Evolutionary conservation across 2,113 vertebrate genomes (phyloP), one percentile per base, ranked within the genome.

Genomic region (Brachyhypopomus gauderio): DNA sequence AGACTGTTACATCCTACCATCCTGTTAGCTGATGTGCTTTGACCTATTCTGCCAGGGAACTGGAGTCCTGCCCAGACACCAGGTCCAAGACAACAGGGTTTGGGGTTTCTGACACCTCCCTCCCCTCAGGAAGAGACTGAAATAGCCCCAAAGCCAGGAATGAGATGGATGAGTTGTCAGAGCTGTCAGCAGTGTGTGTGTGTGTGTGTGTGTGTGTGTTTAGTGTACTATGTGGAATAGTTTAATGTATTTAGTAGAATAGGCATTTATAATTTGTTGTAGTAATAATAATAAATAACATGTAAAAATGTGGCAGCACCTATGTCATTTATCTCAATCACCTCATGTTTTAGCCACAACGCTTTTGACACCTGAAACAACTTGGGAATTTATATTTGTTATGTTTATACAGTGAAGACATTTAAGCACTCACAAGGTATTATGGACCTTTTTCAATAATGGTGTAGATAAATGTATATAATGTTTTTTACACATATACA

Each of bases 101-200:
- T 70, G 73, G 67, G 63, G 58, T 70, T 75, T 81, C 80, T 75
- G 38, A 76, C 67, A 74, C 80, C 80, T 76, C 64, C 19, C 16
- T 81, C 38, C 45, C 80, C 75, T 36, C 72, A 81, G 80, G 80
- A 81, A 81, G 73, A 58, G 72, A 81, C 62, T 34, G 66, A 74
- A 81, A 81, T 81, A 81, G 73, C 73, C 75, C 72, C 59, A 73
- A 66, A 60, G 0, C 22, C 69, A 73, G 75, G 72, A 81, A 81
- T 81, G 71, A 81, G 72, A 67, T 22, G 25, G 34, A 60, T 75
- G 72, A 76, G 73, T 67, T 64, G 56, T 76, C 72, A 55, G 80
- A 38, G 30, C 55, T 70, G 34, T 70, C 22, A 70, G 12, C 36
- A 38, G 9, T 75, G 16, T 63, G 14, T 78, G 34, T 78, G 75